These are phyloP conservation scores for Acanthopleura granulata DNA, from an alignment of 2,888 invertebrate species.

Conservation along the genomic window DNA sequence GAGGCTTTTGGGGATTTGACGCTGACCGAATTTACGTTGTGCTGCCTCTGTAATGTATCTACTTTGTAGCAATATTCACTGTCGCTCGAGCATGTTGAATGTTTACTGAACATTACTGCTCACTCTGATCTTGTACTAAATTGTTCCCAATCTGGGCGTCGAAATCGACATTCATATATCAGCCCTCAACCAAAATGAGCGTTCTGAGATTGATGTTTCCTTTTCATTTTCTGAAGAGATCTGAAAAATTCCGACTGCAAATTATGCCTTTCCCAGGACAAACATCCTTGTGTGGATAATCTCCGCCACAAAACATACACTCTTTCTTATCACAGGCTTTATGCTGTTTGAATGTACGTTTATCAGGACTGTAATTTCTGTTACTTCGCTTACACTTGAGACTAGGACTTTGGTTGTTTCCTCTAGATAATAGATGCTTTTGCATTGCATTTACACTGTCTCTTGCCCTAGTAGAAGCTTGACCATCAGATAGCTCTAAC, in stretches of 20 bases:
- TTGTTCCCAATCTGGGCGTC: background rate
- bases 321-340: background rate
- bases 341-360: no score
- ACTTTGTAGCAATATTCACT: constrained; percentile 1
- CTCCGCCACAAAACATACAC: constrained; percentile 29
- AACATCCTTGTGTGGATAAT: constrained; percentile 24
- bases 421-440: no score
- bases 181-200: no score
- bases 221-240: background rate
- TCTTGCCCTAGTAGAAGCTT: constrained; percentile 32
- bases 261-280: constrained; percentile 20
- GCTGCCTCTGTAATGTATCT: no score
- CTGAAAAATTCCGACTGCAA: constrained; percentile 28
- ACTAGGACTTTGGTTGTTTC: no score
- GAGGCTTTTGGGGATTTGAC: background rate
- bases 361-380: no score
- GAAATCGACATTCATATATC: no score
- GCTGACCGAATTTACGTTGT: background rate
- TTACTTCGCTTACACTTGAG: no score
- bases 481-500: constrained; percentile 31
- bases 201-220: background rate
- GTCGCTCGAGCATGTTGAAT: background rate
- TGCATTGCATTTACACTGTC: background rate
- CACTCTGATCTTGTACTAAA: background rate
- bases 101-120: no score